Evolutionary conservation across 2,888 invertebrate species (phyloP), one percentile per base, ranked within the genome.

Genomic region (Cantharis rufa): DNA sequence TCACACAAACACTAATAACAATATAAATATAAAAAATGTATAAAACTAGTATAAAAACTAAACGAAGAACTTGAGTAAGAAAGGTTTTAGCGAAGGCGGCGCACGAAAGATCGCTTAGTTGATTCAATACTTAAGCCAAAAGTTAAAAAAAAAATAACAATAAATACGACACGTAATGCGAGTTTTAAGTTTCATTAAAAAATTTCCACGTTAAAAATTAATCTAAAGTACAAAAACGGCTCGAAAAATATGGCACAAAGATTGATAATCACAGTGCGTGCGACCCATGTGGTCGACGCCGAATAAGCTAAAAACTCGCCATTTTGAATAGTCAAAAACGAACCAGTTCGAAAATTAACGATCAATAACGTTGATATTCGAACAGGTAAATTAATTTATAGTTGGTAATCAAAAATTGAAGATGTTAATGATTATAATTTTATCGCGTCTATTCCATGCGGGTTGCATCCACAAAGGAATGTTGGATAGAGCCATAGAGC

Each of bases 221-320:
- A 73, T 71, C 28, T 24, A 69, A 76, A 16, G 71, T 64, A 73
- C 9, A 66, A 63, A 73, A 69, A 70, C 71, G 21, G 28, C 62
- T 74, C 72, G 70, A 77, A 66, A 66, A 72, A 74, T 75, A 76
- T 73, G 76, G 77, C 71, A 48, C 48, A n/a, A 32, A 48, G 48
- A 48, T 48, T 48, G n/a, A 48, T n/a, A 83, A 86, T 84, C 85
- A 87, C 87, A 86, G 87, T 86, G 88, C 88, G 88, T 86, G 84
- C 88, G 88, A 88, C 88, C 88, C 88, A 88, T 88, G 88, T 86
- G 88, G 88, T 86, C 88, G 88, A 86, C 88, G 87, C 88, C 85
- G 84, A 87, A 85, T 86, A 85, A 86, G 84, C 81, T 80, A 72
- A 62, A 10, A 72, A 84, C 81, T 85, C 84, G 87, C 88, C 87